These are phyloP conservation scores for Globodera rostochiensis DNA, from an alignment of 1,140 invertebrate species.

Conservation along the genomic window DNA sequence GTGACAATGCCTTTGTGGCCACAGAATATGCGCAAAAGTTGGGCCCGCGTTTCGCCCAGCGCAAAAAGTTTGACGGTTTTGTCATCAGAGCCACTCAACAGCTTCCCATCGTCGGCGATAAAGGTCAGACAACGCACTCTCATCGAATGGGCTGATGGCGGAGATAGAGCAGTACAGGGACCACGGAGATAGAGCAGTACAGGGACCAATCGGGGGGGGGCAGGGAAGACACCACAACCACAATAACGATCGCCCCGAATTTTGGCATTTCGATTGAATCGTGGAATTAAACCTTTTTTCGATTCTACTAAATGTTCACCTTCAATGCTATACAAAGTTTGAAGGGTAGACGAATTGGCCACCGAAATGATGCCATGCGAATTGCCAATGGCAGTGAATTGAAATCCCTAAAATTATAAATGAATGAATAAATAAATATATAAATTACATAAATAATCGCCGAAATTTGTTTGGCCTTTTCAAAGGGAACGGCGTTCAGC, in stretches of 20 bases:
- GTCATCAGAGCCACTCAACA: conserved; percentile 22
- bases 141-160: conserved; percentile 12
- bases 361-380: conserved; percentile 19
- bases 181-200: not conserved
- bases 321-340: conserved; percentile 11
- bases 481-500: conserved; percentile 7
- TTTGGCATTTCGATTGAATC: too few species aligned
- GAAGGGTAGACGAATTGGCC: not conserved
- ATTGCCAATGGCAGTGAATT: conserved; percentile 23
- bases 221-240: not conserved
- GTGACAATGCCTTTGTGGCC: conserved; percentile 14
- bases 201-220: too few species aligned
- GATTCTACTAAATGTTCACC: not conserved
- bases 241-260: too few species aligned
- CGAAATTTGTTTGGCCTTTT: conserved; percentile 13
- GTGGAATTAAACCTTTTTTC: not conserved
- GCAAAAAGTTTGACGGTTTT: conserved; percentile 20
- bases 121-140: conserved; percentile 17
- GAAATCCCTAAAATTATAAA: not conserved
- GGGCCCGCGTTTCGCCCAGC: conserved; percentile 14
- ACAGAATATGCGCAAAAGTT: conserved; percentile 19
- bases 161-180: too few species aligned
- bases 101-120: not conserved
- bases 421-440: not conserved
- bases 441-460: not conserved